Evolutionary conservation across 2,113 vertebrate species (phyloP), one percentile per base, ranked within the genome.

Genomic region (Anolis sagrei): DNA sequence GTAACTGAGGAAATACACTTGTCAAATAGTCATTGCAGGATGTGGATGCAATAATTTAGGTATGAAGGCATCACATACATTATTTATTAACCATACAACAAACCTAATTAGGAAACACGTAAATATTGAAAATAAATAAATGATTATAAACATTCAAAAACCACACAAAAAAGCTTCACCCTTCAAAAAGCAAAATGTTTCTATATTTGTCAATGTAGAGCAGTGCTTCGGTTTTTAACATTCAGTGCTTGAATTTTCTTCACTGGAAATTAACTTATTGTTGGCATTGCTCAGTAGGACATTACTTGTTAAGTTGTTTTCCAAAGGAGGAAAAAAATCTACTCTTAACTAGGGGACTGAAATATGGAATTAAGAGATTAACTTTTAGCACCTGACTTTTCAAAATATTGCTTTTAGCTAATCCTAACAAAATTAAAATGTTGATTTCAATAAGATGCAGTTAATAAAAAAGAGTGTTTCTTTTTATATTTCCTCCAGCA

Each of bases 401-500:
- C 58, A 58, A 80, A 62, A 34, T 39, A 79, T 49, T 86, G 54
- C 29, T 86, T 8, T 74, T 79, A 66, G 77, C 69, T 80, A 86
- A 79, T 80, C 39, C 49, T 14, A 79, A 76, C n/a, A 69, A 84
- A 68, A 69, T 84, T 51, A 68, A 68, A 84, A 54, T 36, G 74
- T 69, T 77, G 64, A 69, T 84, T 84, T 68, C 62, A 69, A 18
- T 76, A 48, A 66, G n/a, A n/a, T 77, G 76, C 51, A 62, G 84
- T 88, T 10, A 39, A 81, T 36, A 87, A 29, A 87, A n/a, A 29
- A 61, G 82, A 72, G 83, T 49, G 69, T 83, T 85, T 83, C 70
- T 79, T 69, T 79, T 73, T 36, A 75, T 27, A 27, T 92, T 51
- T 91, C 58, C 18, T 69, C 81, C 87, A 85, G 83, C 25, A 87